A percentile compares a stretch with the other conserved stretches of the same genome.
Evolutionary conservation across 2,888 invertebrate species (phyloP).

Genomic region (Emmelina monodactyla): DNA sequence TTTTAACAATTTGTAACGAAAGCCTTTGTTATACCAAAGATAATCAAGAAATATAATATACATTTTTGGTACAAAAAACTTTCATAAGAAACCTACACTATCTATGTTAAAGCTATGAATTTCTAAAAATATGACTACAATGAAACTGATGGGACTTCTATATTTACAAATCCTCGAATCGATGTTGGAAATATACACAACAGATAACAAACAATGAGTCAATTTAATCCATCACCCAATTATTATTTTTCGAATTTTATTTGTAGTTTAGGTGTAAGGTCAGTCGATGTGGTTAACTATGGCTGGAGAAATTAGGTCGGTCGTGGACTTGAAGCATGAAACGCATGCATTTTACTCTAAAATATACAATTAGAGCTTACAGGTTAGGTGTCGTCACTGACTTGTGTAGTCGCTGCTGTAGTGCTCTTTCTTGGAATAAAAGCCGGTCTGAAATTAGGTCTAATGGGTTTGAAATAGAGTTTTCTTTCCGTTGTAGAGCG

Average conservation of each 20-base stretch:
- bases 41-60: constrained; percentile 50
- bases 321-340: no score
- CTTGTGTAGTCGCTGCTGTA: constrained; percentile 15
- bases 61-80: constrained; percentile 61
- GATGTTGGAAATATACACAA: no score
- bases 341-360: neutral
- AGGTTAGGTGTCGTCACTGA: constrained; percentile 22
- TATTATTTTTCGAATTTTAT: neutral
- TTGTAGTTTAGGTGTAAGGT: constrained; percentile 16
- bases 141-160: constrained; percentile 37
- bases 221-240: no score
- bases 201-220: no score
- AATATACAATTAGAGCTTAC: constrained; percentile 11
- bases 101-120: constrained; percentile 58
- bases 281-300: constrained; percentile 27
- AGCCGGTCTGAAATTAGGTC: constrained; percentile 45
- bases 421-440: constrained; percentile 46
- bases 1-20: constrained; percentile 56
- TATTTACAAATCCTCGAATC: constrained; percentile 23
- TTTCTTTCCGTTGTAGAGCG: constrained; percentile 47
- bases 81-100: constrained; percentile 35
- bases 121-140: constrained; percentile 54
- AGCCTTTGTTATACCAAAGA: constrained; percentile 52
- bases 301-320: constrained; percentile 31
- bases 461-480: constrained; percentile 40